phyloP scores from a whole-genome alignment of 1,140 invertebrate genomes.

The Grapholita molesta region DNA sequence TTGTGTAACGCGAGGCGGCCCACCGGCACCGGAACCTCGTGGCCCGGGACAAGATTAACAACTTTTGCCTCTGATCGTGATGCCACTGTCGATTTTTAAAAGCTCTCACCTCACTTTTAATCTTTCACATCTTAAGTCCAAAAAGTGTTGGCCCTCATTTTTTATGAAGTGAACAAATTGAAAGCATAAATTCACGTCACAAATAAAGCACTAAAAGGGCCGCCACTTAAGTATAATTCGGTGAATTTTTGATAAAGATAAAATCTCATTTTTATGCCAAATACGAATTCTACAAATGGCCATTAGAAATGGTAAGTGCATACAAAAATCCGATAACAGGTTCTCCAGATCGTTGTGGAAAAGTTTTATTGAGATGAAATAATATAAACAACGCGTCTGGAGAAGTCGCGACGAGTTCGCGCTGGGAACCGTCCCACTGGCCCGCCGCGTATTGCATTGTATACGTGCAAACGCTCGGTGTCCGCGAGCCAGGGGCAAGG shows the following conservation, averaged over 20 bases:
- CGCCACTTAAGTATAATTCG: slow-evolving; percentile 61
- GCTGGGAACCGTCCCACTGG: slow-evolving; percentile 1
- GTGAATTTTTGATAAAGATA: slow-evolving; percentile 58
- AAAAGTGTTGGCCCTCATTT: slow-evolving; percentile 32
- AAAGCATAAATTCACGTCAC: slow-evolving; percentile 38
- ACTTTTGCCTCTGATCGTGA: slow-evolving; percentile 64
- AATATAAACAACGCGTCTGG: slow-evolving; percentile 7
- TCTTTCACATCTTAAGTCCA: slow-evolving; percentile 37
- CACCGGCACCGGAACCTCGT: slow-evolving; percentile 51
- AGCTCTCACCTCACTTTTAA: slow-evolving; percentile 44
- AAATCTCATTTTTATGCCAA: slow-evolving; percentile 68
- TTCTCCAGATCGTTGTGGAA: slow-evolving; percentile 2
- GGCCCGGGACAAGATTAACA: slow-evolving; percentile 62
- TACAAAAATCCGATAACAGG: slow-evolving; percentile 34
- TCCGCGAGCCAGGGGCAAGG: slow-evolving; percentile 39
- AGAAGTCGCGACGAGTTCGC: not conserved
- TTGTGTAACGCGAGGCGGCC: slow-evolving; percentile 58
- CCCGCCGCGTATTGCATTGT: slow-evolving; percentile 11
- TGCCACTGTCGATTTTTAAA: slow-evolving; percentile 41
- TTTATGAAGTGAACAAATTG: slow-evolving; percentile 42
- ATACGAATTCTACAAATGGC: slow-evolving; percentile 48
- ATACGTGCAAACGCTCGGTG: slow-evolving; percentile 52
- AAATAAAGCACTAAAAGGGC: slow-evolving; percentile 26
- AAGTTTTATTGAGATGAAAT: slow-evolving; percentile 13
- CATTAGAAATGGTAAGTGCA: slow-evolving; percentile 47